Base-by-base conservation (phyloP, 2,113 vertebrate species). In the Xiphorhynchus elegans region DNA sequence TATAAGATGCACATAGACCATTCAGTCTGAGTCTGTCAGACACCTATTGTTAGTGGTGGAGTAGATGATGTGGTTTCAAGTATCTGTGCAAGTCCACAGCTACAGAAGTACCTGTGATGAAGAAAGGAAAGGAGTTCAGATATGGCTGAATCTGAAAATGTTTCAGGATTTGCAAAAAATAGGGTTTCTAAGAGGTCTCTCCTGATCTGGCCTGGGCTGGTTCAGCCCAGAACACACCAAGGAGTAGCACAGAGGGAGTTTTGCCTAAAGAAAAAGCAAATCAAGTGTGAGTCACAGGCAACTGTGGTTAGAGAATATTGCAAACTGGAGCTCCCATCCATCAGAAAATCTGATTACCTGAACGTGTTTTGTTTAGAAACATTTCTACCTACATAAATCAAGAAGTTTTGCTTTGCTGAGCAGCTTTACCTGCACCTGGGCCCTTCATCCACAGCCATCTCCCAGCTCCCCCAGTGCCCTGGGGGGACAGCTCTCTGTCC, bases 291-390 rank as follows among this genome's bases (percentile, higher is more conserved):
- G 73, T 84, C 83, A 80, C 0, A 59, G 80, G 72, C 42, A 78
- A 68, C 52, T 35, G 44, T 23, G 46, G 31, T 52, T 53, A 50
- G 82, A 67, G 63, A 85, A 92, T 33, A 93, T 74, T 89, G 83
- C 28, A 66, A 66, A 76, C n/a, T 6, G 10, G 40, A 68, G 88
- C 17, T 84, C 55, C 55, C 79, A 88, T 96, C 76, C 83, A 68
- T 82, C 89, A 95, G 77, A 37, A 93, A 87, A 94, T 25, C 63
- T 53, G 81, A 95, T 82, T 89, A 68, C 40, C 44, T 25, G 59
- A 42, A 68, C 19, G 17, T 2, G 6, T 63, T 93, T 95, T 84
- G 77, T 62, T 87, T 68, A 70, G 80, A 89, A 56, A 56, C 39
- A 21, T 82, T 93, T 68, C 81, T 39, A 49, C 28, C 35, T 23